A percentile compares a stretch with the other conserved stretches of the same genome.
phyloP scores from a whole-genome alignment of 2,888 invertebrate species.

The Melipona bicolor region DNA sequence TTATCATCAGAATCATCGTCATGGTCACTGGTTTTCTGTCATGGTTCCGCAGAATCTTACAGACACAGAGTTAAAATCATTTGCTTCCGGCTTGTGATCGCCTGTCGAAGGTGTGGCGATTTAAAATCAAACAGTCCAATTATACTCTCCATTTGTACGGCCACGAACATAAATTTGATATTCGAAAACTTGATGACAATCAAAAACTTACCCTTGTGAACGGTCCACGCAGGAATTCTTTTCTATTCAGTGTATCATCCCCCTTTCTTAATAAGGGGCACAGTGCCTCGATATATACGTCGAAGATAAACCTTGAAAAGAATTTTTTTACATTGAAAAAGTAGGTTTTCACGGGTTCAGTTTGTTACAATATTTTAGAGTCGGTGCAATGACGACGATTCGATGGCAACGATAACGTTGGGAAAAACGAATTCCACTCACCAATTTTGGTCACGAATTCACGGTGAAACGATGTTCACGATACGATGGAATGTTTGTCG shows the following conservation, averaged over 20 bases:
- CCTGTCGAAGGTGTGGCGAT: conserved; percentile 62
- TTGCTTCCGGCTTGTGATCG: conserved; percentile 75
- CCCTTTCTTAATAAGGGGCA: conserved; percentile 51
- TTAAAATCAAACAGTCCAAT: not conserved
- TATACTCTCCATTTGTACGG: not conserved
- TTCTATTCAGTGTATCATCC: conserved; percentile 75
- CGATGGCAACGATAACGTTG: conserved; percentile 26
- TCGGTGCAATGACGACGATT: conserved; percentile 25
- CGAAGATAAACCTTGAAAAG: conserved; percentile 2
- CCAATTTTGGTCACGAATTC: conserved; percentile 11
- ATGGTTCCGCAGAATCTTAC: conserved; percentile 73
- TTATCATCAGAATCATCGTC: conserved; percentile 68
- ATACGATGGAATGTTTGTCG: not conserved
- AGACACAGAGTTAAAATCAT: conserved; percentile 76
- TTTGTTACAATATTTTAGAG: conserved; percentile 20
- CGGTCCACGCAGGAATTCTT: conserved; percentile 77
- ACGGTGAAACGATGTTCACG: conserved; percentile 1
- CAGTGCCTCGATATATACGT: conserved; percentile 21
- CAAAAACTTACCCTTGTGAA: conserved; percentile 78
- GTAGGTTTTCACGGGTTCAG: conserved; percentile 1
- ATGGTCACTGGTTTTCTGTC: conserved; percentile 79
- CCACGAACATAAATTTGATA: not conserved
- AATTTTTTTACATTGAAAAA: conserved; percentile 13
- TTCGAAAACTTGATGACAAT: not conserved
- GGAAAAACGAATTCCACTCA: conserved; percentile 39